Base-by-base conservation (phyloP, 2,797 vertebrate species). In the Siniperca scherzeri region DNA sequence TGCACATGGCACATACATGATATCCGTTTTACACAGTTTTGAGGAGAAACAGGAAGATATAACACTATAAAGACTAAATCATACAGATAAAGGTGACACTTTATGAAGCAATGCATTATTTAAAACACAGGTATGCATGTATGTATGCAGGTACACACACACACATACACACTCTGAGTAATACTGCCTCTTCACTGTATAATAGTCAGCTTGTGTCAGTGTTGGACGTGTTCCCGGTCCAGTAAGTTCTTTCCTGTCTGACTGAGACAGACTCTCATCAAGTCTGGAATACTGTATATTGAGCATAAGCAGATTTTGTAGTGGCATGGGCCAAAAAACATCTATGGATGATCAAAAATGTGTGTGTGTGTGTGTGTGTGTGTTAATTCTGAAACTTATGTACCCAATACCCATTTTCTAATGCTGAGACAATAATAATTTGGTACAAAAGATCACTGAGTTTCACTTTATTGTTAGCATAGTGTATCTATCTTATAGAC, bases 281-380 rank as follows among this genome's bases (percentile, higher is more conserved):
- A 11, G 38, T 61, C 40, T 56, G 66, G 40, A 64, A 30, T 81
- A 62, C 55, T 55, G 60, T 62, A 21, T 59, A 42, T 72, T 17
- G 19, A 78, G 56, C 27, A 53, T 33, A 14, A 73, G 25, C 52
- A 70, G 30, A 16, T 38, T 65, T 61, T 50, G 6, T 21, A 21
- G 0, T 27, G 21, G 21, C 21, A 13, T 36, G 38, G 16, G 40
- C 36, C 36, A 46, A 70, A 56, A 60, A 59, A 22, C 10, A 6
- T 38, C n/a, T n/a, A 19, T 12, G 7, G 36, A 22, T 12, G 6
- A 46, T 61, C 48, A 4, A 27, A 25, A 44, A 59, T 27, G 27
- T 27, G 27, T 27, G 27, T 27, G 27, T 33, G 36, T 38, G 22
- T 36, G 8, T 68, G 30, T 52, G 44, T 48, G 30, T 33, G 8